Percentiles rank a stretch among this genome's conserved stretches.
These are phyloP conservation scores for Ecliptopera silaceata DNA, from an alignment of 2,888 invertebrate genomes.

Conservation along the genomic window DNA sequence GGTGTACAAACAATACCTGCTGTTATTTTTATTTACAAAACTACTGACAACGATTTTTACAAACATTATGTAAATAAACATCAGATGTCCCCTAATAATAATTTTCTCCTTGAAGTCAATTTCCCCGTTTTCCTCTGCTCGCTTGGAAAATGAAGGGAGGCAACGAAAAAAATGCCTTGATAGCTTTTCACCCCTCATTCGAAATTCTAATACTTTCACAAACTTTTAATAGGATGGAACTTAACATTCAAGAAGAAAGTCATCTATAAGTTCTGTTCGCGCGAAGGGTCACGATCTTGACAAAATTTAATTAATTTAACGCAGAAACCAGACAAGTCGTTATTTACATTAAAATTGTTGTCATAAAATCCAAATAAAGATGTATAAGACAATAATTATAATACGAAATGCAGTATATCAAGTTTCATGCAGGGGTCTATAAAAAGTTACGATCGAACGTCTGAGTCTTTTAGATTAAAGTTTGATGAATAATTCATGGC, in stretches of 20 bases:
- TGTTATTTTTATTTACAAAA: too few relatives aligned
- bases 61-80: neutral
- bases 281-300: constrained; percentile 8
- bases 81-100: constrained; percentile 6
- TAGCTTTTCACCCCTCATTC: constrained; percentile 80
- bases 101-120: constrained; percentile 25
- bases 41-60: too few relatives aligned
- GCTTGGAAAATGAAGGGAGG: constrained; percentile 52
- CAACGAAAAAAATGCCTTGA: constrained; percentile 68
- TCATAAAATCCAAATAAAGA: constrained; percentile 14
- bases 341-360: neutral
- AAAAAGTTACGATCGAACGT: constrained; percentile 39
- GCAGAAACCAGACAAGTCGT: constrained; percentile 1
- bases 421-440: constrained; percentile 25
- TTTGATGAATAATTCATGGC: constrained; percentile 52
- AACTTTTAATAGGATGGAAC: constrained; percentile 82
- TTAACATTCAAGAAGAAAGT: constrained; percentile 77
- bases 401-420: constrained; percentile 25
- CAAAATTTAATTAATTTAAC: constrained; percentile 4
- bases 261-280: constrained; percentile 60
- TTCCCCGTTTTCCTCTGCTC: constrained; percentile 25
- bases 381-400: constrained; percentile 14
- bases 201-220: constrained; percentile 79
- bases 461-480: constrained; percentile 41
- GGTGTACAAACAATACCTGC: too few relatives aligned